Base-by-base conservation (phyloP, 2,888 invertebrate genomes). In the Branchellion lobata region DNA sequence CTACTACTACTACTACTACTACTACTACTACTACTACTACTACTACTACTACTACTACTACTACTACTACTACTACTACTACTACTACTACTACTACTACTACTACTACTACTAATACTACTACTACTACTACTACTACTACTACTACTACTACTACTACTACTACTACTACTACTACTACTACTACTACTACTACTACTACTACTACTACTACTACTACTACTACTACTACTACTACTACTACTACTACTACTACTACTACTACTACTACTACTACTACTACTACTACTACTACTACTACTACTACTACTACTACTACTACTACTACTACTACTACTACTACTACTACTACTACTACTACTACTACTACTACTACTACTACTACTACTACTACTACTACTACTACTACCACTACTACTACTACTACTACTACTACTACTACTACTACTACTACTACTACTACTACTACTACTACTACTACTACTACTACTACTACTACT, bases 1-100 rank as follows among this genome's bases (percentile, higher is more conserved):
- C 65, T 65, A 65, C 65, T 65, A 65, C 65, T 65, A 65, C 65
- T 65, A 65, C 65, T 65, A 65, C 65, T 65, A 65, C 65, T 65
- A 65, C 65, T 65, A 65, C 65, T 65, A 65, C 65, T 65, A 65
- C 65, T 65, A 65, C 65, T 65, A 65, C 65, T 65, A 65, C 65
- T 65, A 65, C 65, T 65, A 65, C 65, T 65, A 65, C 65, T 65
- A 65, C 65, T 65, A 65, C 65, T 65, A 65, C 65, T 65, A 65
- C 65, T 65, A 29, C 65, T 65, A 65, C 65, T 65, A 65, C 65
- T 65, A 73, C 2, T 1, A 5, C 18, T 11, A 36, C 18, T 40
- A 65, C 65, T 65, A 65, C 65, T 65, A 65, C 65, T 65, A 65
- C 65, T 65, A 65, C 65, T 65, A 65, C 65, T 65, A 29, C 65